Evolutionary conservation across 2,888 invertebrate genomes (phyloP).

Genomic region (Cheilosia vernalis): DNA sequence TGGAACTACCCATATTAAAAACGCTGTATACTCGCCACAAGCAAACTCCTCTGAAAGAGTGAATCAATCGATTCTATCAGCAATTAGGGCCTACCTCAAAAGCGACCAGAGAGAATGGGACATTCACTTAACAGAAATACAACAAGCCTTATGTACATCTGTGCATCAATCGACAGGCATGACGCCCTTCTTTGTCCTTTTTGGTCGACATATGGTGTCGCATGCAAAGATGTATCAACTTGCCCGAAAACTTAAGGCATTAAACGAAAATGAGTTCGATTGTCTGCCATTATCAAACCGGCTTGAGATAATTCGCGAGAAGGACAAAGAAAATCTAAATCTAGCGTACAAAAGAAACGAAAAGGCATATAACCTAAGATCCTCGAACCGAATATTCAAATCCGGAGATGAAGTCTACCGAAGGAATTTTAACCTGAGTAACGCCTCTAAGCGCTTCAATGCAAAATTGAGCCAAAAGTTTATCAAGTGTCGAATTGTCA

Average conservation of each 20-base stretch:
- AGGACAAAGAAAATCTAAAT: not conserved
- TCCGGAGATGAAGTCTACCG: not conserved
- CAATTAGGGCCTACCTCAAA: slow-evolving; percentile 62
- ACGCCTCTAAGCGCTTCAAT: not conserved
- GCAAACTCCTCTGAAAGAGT: slow-evolving; percentile 78
- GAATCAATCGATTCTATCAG: slow-evolving; percentile 77
- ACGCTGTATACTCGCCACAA: slow-evolving; percentile 78
- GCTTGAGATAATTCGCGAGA: not conserved
- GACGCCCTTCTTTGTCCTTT: slow-evolving; percentile 1
- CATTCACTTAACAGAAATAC: not conserved
- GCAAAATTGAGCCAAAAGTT: not conserved
- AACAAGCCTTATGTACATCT: slow-evolving; percentile 25
- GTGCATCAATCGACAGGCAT: slow-evolving; percentile 12
- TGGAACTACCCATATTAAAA: slow-evolving; percentile 57
- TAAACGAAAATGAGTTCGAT: not conserved
- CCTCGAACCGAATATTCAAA: not conserved
- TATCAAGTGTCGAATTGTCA: not conserved
- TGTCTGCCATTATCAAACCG: too few relatives aligned
- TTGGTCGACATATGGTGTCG: too few relatives aligned
- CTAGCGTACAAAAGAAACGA: not conserved
- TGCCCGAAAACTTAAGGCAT: too few relatives aligned
- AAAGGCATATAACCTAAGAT: not conserved
- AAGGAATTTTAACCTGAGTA: too few relatives aligned
- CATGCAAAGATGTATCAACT: not conserved
- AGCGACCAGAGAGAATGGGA: slow-evolving; percentile 25